Evolutionary conservation across 1,140 invertebrate genomes (phyloP).

Genomic region (Cheumatopsyche charites): DNA sequence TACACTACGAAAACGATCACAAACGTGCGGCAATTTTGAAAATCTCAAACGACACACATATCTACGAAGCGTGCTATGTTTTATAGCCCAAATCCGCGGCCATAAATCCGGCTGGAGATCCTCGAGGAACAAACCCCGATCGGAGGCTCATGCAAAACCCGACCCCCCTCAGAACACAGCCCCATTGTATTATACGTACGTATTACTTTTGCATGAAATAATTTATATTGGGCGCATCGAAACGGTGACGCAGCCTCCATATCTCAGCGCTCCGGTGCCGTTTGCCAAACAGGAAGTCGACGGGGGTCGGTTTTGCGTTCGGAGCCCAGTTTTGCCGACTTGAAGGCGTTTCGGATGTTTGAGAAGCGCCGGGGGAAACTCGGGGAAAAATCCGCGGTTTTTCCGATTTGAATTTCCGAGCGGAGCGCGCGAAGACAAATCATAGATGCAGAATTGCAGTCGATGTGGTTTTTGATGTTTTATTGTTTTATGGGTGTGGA

Average conservation of each 20-base stretch:
- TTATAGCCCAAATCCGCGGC: no score
- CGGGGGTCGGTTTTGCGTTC: background rate
- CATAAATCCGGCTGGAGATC: no score
- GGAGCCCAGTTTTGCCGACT: slow-evolving; percentile 24
- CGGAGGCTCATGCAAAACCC: background rate
- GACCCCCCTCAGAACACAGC: background rate
- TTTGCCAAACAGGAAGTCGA: slow-evolving; percentile 47
- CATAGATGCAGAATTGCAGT: no score
- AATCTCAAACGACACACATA: no score
- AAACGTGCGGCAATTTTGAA: no score
- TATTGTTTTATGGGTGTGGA: no score
- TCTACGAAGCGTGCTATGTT: no score
- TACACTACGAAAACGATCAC: no score
- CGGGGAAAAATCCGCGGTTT: slow-evolving; percentile 34
- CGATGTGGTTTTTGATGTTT: no score
- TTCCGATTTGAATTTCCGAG: slow-evolving; percentile 28
- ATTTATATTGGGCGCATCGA: slow-evolving; percentile 45
- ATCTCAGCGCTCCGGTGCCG: slow-evolving; percentile 40
- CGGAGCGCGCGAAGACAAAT: slow-evolving; percentile 16
- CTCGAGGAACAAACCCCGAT: background rate
- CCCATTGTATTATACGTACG: background rate
- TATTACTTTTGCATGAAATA: slow-evolving; percentile 36
- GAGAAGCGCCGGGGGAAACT: slow-evolving; percentile 7
- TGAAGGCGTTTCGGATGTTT: background rate
- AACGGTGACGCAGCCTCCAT: slow-evolving; percentile 45